Percentiles rank a stretch among this genome's conserved stretches.
Conservation (phyloP, 2,888 invertebrate species). For the Colostygia pectinataria region DNA sequence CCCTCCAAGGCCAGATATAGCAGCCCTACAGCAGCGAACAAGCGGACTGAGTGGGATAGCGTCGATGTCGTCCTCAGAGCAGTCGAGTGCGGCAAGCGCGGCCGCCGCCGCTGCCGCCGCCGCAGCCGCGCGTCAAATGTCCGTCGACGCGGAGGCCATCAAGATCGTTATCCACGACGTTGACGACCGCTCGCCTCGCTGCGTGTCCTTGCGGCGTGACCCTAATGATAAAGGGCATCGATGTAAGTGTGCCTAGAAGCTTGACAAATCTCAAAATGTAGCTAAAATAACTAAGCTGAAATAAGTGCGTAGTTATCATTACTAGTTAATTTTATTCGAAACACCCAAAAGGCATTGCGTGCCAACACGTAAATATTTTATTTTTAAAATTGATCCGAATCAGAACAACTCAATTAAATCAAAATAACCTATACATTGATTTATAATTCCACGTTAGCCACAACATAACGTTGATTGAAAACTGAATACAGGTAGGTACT, state of each 20-base stretch:
- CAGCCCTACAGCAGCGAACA: constrained; percentile 84
- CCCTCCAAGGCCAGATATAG: constrained; percentile 87
- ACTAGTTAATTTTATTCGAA: too few species aligned
- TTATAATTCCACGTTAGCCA: not conserved
- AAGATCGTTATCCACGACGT: constrained; percentile 97
- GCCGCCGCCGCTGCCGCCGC: constrained; percentile 80
- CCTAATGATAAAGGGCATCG: constrained; percentile 92
- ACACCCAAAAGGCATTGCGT: too few species aligned
- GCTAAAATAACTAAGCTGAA: too few species aligned
- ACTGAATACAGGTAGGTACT: constrained; percentile 2
- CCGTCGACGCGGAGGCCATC: constrained; percentile 95
- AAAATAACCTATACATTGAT: constrained; percentile 1
- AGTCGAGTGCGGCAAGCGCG: constrained; percentile 64
- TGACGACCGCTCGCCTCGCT: constrained; percentile 89
- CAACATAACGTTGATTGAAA: constrained; percentile 16
- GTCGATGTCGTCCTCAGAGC: constrained; percentile 57
- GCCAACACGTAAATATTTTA: too few species aligned
- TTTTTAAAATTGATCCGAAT: not conserved
- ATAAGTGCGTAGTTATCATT: too few species aligned
- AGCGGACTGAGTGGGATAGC: constrained; percentile 78
- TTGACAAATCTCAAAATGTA: not conserved
- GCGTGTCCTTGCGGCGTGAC: constrained; percentile 89
- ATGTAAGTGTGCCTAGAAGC: constrained; percentile 84
- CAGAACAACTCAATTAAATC: constrained; percentile 1
- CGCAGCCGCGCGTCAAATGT: constrained; percentile 90